phyloP scores from a whole-genome alignment of 2,797 vertebrate species.

The Halcyon smyrnensis region DNA sequence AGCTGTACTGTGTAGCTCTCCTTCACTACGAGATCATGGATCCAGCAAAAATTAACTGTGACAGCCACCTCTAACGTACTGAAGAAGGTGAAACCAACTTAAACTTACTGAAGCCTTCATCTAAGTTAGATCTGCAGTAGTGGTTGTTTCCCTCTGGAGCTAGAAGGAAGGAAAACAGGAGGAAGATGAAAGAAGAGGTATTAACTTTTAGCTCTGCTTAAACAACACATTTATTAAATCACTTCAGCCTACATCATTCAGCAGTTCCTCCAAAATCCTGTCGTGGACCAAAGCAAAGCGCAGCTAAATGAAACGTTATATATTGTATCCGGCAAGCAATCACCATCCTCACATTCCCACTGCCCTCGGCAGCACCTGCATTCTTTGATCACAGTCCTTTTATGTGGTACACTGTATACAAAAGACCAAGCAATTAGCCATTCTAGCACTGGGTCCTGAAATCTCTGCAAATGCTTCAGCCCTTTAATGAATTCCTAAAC shows the following conservation, averaged over 20 bases:
- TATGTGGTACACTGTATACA: constrained; percentile 49
- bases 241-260: background rate
- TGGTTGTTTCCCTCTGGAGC: background rate
- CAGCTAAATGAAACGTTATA: background rate
- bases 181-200: background rate
- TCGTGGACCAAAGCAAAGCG: background rate
- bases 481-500: constrained; percentile 65
- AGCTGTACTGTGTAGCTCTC: background rate
- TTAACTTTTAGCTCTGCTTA: background rate
- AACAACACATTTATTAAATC: constrained; percentile 20
- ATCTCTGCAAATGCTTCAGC: constrained; percentile 36
- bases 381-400: constrained; percentile 73
- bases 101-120: background rate
- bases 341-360: constrained; percentile 4
- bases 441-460: constrained; percentile 44
- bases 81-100: background rate
- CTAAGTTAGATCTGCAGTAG: background rate
- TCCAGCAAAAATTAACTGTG: background rate
- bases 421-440: constrained; percentile 67
- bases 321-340: constrained; percentile 52
- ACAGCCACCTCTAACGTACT: background rate
- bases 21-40: background rate
- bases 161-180: background rate
- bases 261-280: constrained; percentile 1
- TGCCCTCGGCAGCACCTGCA: constrained; percentile 66